Conservation (phyloP, 2,888 invertebrate species). For the Callinectes sapidus region DNA sequence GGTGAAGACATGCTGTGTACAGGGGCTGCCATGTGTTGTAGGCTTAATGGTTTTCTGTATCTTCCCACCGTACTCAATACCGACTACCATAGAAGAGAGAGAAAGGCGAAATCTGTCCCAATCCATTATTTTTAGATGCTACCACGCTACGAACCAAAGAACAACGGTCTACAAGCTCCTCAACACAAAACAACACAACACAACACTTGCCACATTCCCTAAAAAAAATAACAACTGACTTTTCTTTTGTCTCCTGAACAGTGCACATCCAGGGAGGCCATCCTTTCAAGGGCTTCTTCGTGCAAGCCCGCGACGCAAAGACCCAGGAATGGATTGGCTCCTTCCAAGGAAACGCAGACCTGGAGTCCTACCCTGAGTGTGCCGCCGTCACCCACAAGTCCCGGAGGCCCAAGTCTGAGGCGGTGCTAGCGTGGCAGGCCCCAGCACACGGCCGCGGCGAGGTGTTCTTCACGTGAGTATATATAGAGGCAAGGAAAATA, state of each 20-base stretch:
- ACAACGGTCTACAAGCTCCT: too few relatives aligned
- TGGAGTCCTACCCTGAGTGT: slow-evolving; percentile 86
- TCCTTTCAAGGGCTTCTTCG: slow-evolving; percentile 88
- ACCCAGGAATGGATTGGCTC: slow-evolving; percentile 86
- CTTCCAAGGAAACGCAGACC: slow-evolving; percentile 85
- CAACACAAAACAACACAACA: neutral
- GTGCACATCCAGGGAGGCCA: slow-evolving; percentile 80
- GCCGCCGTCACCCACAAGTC: slow-evolving; percentile 88
- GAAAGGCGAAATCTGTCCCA: too few relatives aligned
- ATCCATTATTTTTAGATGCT: too few relatives aligned
- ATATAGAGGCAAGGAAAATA: too few relatives aligned
- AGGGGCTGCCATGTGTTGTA: too few relatives aligned
- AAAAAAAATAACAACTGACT: neutral
- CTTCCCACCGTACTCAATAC: too few relatives aligned
- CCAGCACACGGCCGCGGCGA: slow-evolving; percentile 82
- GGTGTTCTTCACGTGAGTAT: slow-evolving; percentile 81
- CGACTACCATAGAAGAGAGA: too few relatives aligned
- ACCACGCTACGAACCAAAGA: too few relatives aligned
- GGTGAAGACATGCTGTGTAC: too few relatives aligned
- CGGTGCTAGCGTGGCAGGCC: slow-evolving; percentile 85
- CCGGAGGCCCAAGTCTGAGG: slow-evolving; percentile 84
- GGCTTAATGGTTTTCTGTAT: too few relatives aligned
- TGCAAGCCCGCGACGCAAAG: slow-evolving; percentile 86
- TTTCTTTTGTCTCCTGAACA: slow-evolving; percentile 74
- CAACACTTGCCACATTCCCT: neutral